Base-by-base conservation (phyloP, 2,888 invertebrate genomes). In the Mythimna impura region DNA sequence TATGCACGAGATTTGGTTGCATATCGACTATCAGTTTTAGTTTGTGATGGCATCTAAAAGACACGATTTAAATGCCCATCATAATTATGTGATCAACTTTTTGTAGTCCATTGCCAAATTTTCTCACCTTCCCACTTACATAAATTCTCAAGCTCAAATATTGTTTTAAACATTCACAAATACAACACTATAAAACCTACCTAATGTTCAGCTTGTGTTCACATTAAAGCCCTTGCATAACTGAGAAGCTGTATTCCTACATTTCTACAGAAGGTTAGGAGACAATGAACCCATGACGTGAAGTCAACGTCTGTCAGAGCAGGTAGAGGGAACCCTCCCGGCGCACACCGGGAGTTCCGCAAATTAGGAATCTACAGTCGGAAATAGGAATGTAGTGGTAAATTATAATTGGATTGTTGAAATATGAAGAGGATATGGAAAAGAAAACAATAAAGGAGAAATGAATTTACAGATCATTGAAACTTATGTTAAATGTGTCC, bases 201-300 rank as follows among this genome's bases (percentile, higher is more conserved):
- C 22, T 14, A 66, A 63, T 76, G 63, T 58, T 62, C 57, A 68
- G 62, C 62, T 14, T 14, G 20, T 55, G 6, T 50, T 58, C 43
- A 20, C 52, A 62, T 68, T 34, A 67, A 80, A 66, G 57, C 43
- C 50, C 47, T 43, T 57, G 30, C 57, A 76, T 81, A 61, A 64
- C 36, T 58, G 5, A 71, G 20, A 67, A 10, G 55, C 61, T 30
- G 25, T 65, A 61, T 55, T 68, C 14, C 22, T 82, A 65, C 20
- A 62, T 64, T 66, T 20, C 20, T 68, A 62, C 20, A 65, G 57
- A 66, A 67, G 85, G 85, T 87, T 87, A 86, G 83, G 85, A 87
- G 85, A 88, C 89, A 89, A 89, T 90, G 88, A 88, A 87, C 82
- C 73, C 73, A 73, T 81, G 79, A 85, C 83, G 78, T 82, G 84